Conservation (phyloP, 2,113 vertebrate species). For the Lathamus discolor region DNA sequence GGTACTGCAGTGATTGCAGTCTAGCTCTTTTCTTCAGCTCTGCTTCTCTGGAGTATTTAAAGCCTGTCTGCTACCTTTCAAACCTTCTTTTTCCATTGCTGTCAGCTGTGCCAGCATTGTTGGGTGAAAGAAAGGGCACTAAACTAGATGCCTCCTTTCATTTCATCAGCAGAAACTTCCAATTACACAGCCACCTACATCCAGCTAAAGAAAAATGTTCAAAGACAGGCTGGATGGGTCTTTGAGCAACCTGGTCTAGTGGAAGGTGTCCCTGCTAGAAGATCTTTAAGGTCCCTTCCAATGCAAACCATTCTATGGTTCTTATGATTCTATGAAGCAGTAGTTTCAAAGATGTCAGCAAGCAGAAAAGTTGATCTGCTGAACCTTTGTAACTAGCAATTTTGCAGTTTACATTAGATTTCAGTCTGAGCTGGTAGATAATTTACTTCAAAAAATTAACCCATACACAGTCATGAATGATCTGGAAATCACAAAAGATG, state of each 20-base stretch:
- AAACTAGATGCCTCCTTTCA: neutral
- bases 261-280: neutral
- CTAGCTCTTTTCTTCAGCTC: neutral
- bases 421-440: neutral
- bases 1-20: neutral
- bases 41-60: neutral
- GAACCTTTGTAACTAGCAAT: neutral
- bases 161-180: constrained; percentile 10
- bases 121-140: neutral
- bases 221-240: neutral
- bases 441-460: neutral
- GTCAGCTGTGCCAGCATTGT: neutral
- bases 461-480: neutral
- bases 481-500: neutral
- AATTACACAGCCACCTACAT: neutral
- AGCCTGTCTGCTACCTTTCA: neutral
- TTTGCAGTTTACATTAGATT: neutral
- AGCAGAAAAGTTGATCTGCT: neutral
- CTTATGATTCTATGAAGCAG: neutral
- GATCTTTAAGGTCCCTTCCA: neutral
- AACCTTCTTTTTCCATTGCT: neutral
- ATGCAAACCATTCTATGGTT: neutral
- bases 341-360: neutral
- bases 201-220: neutral
- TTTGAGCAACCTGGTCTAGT: neutral